Evolutionary conservation across 37 sponge, comb jelly and placozoan species (phyloP), one percentile per base, ranked within the genome.

Genomic region (Aplysina aerophoba): DNA sequence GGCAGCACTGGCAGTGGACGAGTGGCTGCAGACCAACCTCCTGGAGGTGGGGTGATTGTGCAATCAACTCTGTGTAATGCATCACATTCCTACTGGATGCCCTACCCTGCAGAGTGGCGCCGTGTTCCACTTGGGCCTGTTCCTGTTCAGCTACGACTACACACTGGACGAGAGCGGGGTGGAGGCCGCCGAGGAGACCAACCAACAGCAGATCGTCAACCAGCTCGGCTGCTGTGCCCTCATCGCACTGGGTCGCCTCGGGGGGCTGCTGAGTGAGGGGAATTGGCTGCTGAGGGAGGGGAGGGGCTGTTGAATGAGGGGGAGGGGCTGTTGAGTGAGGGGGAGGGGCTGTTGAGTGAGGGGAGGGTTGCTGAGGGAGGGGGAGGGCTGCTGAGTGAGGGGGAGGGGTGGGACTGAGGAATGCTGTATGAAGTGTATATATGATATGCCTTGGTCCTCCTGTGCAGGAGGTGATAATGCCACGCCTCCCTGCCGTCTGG

Each of bases 131-230:
- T 16, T 99, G 59, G 55, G 91, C 22, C 89, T 86, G 25, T 97
- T 86, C 86, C 85, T 99, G 37, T 99, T 99, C 94, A 84, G 91
- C 65, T 99, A 99, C 77, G 99, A 99, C 87, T 99, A 97, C 92
- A 99, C 99, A 0, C 89, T 99, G 68, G 99, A 95, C 33, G 99
- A 99, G 87, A 90, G 97, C 21, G 99, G 99, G 4, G 97, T 99
- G 37, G 97, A 97, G 68, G 92, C 87, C 35, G 86, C 84, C 14
- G 93, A 92, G 53, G 94, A 92, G 41, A 88, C 97, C 41, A 97
- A 99, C 84, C 90, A 93, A 50, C 98, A 94, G 89, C 95, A 97
- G 65, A 91, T 97, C 31, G 53, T 91, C 82, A 99, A 99, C 83
- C 89, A 94, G 55, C 89, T 99, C 21, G 99, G 97, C 0, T 83